Conservation (phyloP, 2,113 vertebrate species). For the Puffinus mauretanicus region DNA sequence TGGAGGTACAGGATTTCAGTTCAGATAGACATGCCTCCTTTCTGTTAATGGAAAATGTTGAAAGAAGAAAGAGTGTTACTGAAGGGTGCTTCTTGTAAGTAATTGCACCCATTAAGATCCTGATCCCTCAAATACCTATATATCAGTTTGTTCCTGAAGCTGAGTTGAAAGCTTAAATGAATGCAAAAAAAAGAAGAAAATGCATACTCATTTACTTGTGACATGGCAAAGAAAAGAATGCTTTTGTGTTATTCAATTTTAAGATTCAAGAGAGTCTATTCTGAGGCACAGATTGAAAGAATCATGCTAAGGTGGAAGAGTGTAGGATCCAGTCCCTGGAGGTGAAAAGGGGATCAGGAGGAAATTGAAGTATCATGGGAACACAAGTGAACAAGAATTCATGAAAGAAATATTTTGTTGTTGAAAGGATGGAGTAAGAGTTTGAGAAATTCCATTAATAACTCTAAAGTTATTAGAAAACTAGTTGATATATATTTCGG, state of each 20-base stretch:
- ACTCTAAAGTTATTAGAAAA: background rate
- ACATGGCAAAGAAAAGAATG: background rate
- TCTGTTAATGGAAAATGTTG: background rate
- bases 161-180: background rate
- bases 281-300: background rate
- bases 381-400: background rate
- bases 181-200: background rate
- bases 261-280: background rate
- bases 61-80: background rate
- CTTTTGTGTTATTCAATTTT: background rate
- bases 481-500: background rate
- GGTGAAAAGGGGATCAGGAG: background rate
- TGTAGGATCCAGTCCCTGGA: background rate
- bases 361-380: background rate
- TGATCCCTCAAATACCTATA: background rate
- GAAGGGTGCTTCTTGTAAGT: background rate
- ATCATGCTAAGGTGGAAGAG: background rate
- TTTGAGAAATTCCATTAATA: background rate
- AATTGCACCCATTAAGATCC: background rate
- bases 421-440: background rate
- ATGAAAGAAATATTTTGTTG: background rate
- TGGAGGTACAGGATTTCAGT: background rate
- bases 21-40: background rate
- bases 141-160: background rate
- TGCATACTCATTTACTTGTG: background rate